Percentiles rank a stretch among this genome's conserved stretches.
Conservation (phyloP, 2,113 vertebrate species). For the Ciconia maguari region DNA sequence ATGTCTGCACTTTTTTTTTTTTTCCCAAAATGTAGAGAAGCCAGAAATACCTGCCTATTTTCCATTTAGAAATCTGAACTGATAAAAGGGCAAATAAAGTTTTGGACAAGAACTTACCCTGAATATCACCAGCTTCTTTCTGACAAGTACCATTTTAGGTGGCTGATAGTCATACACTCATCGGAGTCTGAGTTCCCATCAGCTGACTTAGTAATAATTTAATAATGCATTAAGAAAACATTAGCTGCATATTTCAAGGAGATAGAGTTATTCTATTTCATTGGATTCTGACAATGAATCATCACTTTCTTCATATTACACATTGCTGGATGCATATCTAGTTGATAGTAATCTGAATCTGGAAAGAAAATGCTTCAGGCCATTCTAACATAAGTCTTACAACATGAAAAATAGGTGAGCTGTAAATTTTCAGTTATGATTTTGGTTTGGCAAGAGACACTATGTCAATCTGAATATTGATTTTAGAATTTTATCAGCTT, state of each 20-base stretch:
- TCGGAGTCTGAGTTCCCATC: slow-evolving; percentile 27
- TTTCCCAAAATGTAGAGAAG: background rate
- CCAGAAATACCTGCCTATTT: background rate
- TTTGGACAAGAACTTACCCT: background rate
- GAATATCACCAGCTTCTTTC: background rate
- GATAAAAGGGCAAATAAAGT: background rate
- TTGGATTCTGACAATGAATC: slow-evolving; percentile 55
- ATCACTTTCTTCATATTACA: slow-evolving; percentile 18
- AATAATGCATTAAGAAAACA: slow-evolving; percentile 35
- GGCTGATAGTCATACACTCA: background rate
- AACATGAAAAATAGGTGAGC: slow-evolving; percentile 1
- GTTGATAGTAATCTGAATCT: slow-evolving; percentile 2
- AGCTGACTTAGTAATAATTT: slow-evolving; percentile 11
- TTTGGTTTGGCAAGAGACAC: background rate
- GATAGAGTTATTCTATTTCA: slow-evolving; percentile 37
- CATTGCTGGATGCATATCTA: slow-evolving; percentile 16
- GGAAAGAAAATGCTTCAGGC: slow-evolving; percentile 6
- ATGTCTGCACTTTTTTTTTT: background rate
- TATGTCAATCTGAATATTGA: background rate
- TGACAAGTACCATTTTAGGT: background rate
- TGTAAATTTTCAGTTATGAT: background rate
- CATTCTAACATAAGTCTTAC: background rate
- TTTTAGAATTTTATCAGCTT: background rate
- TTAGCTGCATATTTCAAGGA: slow-evolving; percentile 8
- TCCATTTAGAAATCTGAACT: background rate